phyloP scores from a whole-genome alignment of 2,888 invertebrate species.

The Alviniconcha strummeri region DNA sequence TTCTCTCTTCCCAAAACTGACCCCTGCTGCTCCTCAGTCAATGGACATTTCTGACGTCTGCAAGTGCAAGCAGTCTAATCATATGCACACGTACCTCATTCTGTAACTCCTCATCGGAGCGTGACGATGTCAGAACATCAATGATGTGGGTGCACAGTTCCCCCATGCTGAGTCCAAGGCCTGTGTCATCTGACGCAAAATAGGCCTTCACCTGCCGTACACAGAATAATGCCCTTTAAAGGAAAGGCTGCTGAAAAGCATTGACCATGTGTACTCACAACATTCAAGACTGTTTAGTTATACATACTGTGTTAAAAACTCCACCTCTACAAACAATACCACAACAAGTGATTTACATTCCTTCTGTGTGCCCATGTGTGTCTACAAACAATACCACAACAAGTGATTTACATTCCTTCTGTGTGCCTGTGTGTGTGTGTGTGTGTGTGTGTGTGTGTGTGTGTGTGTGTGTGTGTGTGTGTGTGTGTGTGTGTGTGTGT shows the following conservation, averaged over 20 bases:
- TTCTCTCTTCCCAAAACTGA: too few relatives aligned
- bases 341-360: neutral
- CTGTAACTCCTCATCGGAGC: conserved; percentile 67
- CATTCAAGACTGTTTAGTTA: too few relatives aligned
- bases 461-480: too few relatives aligned
- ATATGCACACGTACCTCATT: conserved; percentile 60
- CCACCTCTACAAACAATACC: too few relatives aligned
- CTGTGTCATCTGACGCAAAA: conserved; percentile 51
- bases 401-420: neutral
- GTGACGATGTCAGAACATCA: conserved; percentile 66
- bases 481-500: neutral
- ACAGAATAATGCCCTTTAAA: neutral
- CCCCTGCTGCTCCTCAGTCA: too few relatives aligned
- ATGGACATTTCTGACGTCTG: too few relatives aligned
- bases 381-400: neutral
- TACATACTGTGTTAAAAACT: too few relatives aligned
- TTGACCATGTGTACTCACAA: too few relatives aligned
- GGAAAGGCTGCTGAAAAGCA: neutral
- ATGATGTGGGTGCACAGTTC: conserved; percentile 67
- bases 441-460: too few relatives aligned
- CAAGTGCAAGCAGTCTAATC: too few relatives aligned
- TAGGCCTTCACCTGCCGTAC: conserved; percentile 40
- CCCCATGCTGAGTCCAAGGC: conserved; percentile 56
- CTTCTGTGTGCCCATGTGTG: neutral
- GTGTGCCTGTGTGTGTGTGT: neutral